Evolutionary conservation across 2,888 invertebrate genomes (phyloP).

Genomic region (Dasypolia templi): DNA sequence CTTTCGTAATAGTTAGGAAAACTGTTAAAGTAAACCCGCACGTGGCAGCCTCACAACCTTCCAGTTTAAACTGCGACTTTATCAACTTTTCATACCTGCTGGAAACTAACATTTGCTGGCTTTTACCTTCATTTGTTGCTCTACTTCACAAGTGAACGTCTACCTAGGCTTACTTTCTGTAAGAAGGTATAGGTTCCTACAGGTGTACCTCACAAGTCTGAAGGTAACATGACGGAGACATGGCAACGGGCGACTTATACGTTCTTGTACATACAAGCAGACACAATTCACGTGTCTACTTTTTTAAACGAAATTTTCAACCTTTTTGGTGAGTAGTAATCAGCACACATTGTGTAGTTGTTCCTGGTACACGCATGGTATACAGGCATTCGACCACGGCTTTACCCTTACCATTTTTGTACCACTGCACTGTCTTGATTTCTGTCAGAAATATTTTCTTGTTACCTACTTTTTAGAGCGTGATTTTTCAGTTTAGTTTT

Average conservation of each 20-base stretch:
- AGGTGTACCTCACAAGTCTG: neutral
- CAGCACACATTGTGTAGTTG: too few relatives aligned
- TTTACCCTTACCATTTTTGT: too few relatives aligned
- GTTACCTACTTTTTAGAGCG: too few relatives aligned
- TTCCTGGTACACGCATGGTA: too few relatives aligned
- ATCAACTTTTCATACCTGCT: slow-evolving; percentile 14
- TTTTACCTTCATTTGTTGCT: slow-evolving; percentile 40
- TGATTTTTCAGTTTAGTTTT: too few relatives aligned
- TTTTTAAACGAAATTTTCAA: too few relatives aligned
- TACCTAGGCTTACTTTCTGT: neutral
- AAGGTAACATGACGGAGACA: neutral
- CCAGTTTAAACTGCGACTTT: slow-evolving; percentile 12
- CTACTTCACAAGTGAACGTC: neutral
- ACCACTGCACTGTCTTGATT: too few relatives aligned
- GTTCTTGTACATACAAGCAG: too few relatives aligned
- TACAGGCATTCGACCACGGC: too few relatives aligned
- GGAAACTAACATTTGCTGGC: slow-evolving; percentile 45
- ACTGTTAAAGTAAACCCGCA: neutral
- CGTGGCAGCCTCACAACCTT: neutral
- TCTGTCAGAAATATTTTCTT: too few relatives aligned
- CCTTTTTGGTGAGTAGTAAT: too few relatives aligned
- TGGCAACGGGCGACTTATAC: neutral
- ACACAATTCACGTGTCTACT: too few relatives aligned
- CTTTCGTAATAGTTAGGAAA: slow-evolving; percentile 6
- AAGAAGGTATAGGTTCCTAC: neutral